Percentiles rank a stretch among this genome's conserved stretches.
Evolutionary conservation across 2,888 invertebrate species (phyloP).

Genomic region (Dryocosmus kuriphilus): DNA sequence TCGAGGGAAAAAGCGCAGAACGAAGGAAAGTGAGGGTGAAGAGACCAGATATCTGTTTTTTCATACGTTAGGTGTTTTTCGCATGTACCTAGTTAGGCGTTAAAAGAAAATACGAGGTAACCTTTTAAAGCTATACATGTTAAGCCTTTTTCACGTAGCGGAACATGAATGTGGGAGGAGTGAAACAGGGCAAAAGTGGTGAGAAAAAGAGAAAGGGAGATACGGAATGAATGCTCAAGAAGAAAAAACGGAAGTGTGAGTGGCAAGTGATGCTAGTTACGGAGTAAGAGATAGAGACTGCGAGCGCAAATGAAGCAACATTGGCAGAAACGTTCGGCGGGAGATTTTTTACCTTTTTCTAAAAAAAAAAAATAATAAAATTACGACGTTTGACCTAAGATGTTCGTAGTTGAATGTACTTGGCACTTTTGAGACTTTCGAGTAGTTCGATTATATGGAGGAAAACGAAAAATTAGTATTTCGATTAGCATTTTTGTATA

Average conservation of each 20-base stretch:
- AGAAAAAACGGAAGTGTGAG: conserved; percentile 38
- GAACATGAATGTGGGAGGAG: conserved; percentile 48
- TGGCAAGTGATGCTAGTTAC: conserved; percentile 35
- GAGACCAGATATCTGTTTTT: conserved; percentile 64
- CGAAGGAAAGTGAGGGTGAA: conserved; percentile 53
- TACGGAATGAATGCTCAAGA: conserved; percentile 35
- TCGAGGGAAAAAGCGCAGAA: conserved; percentile 48
- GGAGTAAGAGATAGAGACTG: conserved; percentile 30
- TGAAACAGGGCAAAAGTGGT: neutral
- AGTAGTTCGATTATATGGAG: conserved; percentile 26
- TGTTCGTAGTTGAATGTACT: conserved; percentile 55
- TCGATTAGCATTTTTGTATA: conserved; percentile 40
- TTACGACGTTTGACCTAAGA: conserved; percentile 61
- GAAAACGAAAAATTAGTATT: conserved; percentile 38
- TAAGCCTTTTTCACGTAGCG: conserved; percentile 58
- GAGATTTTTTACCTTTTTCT: conserved; percentile 70
- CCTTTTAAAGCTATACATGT: conserved; percentile 58
- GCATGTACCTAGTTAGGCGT: conserved; percentile 65
- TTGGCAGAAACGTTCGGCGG: conserved; percentile 49
- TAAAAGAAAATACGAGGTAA: conserved; percentile 61
- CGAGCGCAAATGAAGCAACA: conserved; percentile 33
- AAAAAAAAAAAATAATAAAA: conserved; percentile 57
- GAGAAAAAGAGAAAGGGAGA: conserved; percentile 26
- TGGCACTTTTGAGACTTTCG: conserved; percentile 37
- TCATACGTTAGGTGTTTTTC: conserved; percentile 68